Percentiles rank a stretch among this genome's conserved stretches.
Evolutionary conservation across 2,888 invertebrate species (phyloP).

Genomic region (Tryphoninae sp.): DNA sequence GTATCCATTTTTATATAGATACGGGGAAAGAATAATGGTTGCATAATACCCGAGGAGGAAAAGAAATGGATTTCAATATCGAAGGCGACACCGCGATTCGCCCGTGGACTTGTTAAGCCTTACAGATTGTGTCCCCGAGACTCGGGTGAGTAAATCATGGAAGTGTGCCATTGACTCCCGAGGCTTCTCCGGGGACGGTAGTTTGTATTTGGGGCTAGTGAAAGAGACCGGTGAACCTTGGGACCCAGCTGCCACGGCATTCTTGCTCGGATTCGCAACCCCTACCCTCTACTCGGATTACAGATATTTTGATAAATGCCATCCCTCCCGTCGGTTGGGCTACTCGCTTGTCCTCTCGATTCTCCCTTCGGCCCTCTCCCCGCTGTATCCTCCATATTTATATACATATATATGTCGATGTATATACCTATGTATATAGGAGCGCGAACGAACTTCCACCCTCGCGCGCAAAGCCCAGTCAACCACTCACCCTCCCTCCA

Average conservation of each 20-base stretch:
- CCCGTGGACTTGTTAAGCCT: conserved; percentile 77
- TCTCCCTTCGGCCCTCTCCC: conserved; percentile 3
- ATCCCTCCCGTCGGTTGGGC: conserved; percentile 2
- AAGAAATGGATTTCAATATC: conserved; percentile 79
- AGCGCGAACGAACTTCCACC: conserved; percentile 30
- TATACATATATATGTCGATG: not conserved
- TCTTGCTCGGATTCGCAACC: conserved; percentile 70
- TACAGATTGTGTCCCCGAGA: conserved; percentile 78
- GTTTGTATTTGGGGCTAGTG: conserved; percentile 72
- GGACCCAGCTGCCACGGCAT: conserved; percentile 76
- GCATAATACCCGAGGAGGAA: conserved; percentile 68
- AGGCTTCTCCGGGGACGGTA: conserved; percentile 35
- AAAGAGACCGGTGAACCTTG: conserved; percentile 49
- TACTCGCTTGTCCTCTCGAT: conserved; percentile 39
- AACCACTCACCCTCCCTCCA: conserved; percentile 9
- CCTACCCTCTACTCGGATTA: conserved; percentile 69
- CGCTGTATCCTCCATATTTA: too few species aligned
- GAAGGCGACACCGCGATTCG: conserved; percentile 62
- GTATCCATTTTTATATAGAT: not conserved
- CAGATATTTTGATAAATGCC: conserved; percentile 77
- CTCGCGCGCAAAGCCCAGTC: conserved; percentile 6
- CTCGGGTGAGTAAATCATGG: conserved; percentile 78
- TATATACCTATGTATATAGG: not conserved
- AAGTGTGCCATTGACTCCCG: conserved; percentile 61
- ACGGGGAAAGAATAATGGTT: conserved; percentile 50